Evolutionary conservation across 2,113 vertebrate genomes (phyloP).

Genomic region (Colistium nudipinnis): DNA sequence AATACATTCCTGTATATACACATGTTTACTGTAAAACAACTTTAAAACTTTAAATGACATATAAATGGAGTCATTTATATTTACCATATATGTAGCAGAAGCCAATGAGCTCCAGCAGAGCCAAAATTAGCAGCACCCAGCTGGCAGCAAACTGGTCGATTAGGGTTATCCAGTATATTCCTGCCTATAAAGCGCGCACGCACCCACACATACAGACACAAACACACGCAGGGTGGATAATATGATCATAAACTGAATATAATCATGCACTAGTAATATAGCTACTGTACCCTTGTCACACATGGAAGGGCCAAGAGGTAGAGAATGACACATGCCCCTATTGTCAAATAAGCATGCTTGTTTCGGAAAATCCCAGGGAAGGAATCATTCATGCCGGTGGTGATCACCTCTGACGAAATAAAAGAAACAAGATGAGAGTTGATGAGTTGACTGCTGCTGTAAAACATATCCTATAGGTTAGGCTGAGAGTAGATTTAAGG

Average conservation of each 20-base stretch:
- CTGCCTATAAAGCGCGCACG: slow-evolving; percentile 72
- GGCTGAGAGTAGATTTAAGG: background rate
- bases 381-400: slow-evolving; percentile 88
- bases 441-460: background rate
- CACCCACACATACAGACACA: slow-evolving; percentile 6
- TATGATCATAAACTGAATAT: no score
- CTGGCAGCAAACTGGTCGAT: slow-evolving; percentile 80
- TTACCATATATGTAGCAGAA: slow-evolving; percentile 82
- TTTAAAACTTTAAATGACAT: no score
- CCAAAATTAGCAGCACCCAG: slow-evolving; percentile 79
- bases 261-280: background rate
- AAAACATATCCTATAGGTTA: background rate
- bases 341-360: slow-evolving; percentile 80
- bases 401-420: slow-evolving; percentile 86
- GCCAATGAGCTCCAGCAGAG: slow-evolving; percentile 77
- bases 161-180: slow-evolving; percentile 85
- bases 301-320: slow-evolving; percentile 90
- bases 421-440: background rate
- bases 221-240: no score
- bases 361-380: slow-evolving; percentile 84
- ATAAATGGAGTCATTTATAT: slow-evolving; percentile 12
- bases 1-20: no score
- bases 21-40: no score
- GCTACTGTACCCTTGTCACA: slow-evolving; percentile 85
- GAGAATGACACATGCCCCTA: slow-evolving; percentile 78